Percentiles rank a stretch among this genome's conserved stretches.
Evolutionary conservation across 2,888 invertebrate species (phyloP).

Genomic region (Yponomeuta cagnagella): DNA sequence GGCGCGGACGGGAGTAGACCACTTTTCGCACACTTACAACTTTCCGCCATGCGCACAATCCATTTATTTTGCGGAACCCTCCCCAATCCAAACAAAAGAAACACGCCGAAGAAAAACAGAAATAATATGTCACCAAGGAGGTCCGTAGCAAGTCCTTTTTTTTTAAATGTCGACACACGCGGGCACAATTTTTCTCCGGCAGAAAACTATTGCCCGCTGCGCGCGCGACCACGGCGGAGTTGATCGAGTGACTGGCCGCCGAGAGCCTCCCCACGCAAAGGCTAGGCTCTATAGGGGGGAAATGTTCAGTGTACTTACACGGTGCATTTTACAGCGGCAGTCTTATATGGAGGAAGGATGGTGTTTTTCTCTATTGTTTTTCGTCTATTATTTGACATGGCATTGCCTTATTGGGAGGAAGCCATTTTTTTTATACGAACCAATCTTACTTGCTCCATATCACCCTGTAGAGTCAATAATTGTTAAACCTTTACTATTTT

Average conservation of each 20-base stretch:
- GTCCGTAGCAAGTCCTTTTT: constrained; percentile 19
- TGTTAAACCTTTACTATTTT: no score
- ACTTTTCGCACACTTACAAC: constrained; percentile 52
- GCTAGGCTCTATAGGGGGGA: constrained; percentile 6
- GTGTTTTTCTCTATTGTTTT: background rate
- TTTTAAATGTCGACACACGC: constrained; percentile 40
- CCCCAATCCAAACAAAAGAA: constrained; percentile 20
- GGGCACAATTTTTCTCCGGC: constrained; percentile 66
- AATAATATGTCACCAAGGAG: background rate
- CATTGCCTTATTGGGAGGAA: no score
- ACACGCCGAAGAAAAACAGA: constrained; percentile 16
- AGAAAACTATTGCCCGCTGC: constrained; percentile 65
- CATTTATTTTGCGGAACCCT: constrained; percentile 36
- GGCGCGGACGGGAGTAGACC: constrained; percentile 55
- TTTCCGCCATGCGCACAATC: constrained; percentile 68
- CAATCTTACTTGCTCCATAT: no score
- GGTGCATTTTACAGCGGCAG: background rate
- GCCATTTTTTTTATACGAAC: no score
- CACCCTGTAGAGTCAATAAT: no score
- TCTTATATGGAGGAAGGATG: background rate
- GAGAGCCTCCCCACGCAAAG: constrained; percentile 38
- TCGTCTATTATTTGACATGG: no score
- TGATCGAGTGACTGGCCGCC: constrained; percentile 55
- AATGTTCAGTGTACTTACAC: background rate
- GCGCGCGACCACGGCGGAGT: constrained; percentile 56